Conservation (phyloP, 1,140 invertebrate species). For the Battus philenor region DNA sequence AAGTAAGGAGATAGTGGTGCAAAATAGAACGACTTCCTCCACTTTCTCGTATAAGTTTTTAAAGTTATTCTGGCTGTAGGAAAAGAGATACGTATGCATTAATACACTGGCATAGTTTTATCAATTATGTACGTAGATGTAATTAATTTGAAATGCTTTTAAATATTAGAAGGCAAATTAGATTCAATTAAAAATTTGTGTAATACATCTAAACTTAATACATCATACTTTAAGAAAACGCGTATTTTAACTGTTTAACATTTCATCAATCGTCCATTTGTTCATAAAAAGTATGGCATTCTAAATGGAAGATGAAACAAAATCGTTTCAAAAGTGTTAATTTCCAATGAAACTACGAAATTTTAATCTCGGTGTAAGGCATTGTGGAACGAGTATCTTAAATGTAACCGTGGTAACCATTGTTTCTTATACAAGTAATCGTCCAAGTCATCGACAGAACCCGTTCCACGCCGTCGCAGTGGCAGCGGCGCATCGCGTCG, state of each 20-base stretch:
- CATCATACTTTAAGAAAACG: too few relatives aligned
- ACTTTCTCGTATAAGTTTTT: conserved; percentile 43
- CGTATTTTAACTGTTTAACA: too few relatives aligned
- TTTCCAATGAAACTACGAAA: neutral
- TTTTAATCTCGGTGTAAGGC: conserved; percentile 7
- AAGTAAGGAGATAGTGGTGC: conserved; percentile 49
- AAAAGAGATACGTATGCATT: conserved; percentile 19
- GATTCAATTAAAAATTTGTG: too few relatives aligned
- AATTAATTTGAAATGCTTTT: too few relatives aligned
- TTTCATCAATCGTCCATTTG: too few relatives aligned
- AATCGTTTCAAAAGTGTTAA: conserved; percentile 6
- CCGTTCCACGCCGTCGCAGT: conserved; percentile 68
- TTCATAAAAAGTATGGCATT: too few relatives aligned
- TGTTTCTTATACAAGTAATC: conserved; percentile 69
- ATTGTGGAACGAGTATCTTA: conserved; percentile 24
- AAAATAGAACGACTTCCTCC: conserved; percentile 45
- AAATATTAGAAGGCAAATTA: too few relatives aligned
- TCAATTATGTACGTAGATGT: too few relatives aligned
- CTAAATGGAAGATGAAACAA: neutral
- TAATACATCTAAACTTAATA: too few relatives aligned
- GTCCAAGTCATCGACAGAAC: conserved; percentile 68
- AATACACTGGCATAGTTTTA: conserved; percentile 5
- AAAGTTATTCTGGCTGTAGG: conserved; percentile 46
- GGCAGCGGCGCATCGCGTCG: conserved; percentile 66
- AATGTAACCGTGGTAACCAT: conserved; percentile 49